A percentile compares a stretch with the other conserved stretches of the same genome.
These are phyloP conservation scores for Lamellibrachia columna DNA, from an alignment of 2,888 invertebrate species.

Conservation along the genomic window DNA sequence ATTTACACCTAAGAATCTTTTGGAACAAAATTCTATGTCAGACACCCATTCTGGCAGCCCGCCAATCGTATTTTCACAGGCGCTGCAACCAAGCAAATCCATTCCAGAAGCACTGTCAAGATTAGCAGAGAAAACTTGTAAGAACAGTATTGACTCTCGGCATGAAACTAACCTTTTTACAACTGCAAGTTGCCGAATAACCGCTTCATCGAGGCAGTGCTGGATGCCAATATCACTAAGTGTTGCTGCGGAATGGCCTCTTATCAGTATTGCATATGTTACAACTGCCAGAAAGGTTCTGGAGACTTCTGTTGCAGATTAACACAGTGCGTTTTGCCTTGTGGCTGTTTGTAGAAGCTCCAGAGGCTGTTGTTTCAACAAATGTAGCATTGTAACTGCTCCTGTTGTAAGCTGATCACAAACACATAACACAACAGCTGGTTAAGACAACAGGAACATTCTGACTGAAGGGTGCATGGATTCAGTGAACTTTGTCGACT, in stretches of 20 bases:
- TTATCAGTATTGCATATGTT: not conserved
- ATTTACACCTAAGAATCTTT: not conserved
- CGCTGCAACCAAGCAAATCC: not conserved
- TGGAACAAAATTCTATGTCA: not conserved
- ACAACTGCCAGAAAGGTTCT: not conserved
- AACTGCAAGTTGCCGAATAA: not conserved
- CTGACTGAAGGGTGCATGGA: not conserved
- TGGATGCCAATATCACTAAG: constrained; percentile 9
- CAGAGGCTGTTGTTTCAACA: not conserved
- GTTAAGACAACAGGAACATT: not conserved
- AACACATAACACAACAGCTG: not conserved
- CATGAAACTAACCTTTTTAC: not conserved
- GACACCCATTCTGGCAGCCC: not conserved
- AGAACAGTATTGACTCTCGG: not conserved
- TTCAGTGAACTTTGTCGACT: not conserved
- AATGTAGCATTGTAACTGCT: not conserved
- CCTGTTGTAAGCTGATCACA: not conserved
- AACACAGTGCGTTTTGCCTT: not conserved
- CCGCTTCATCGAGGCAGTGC: not conserved
- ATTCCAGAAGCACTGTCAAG: not conserved
- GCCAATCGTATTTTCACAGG: not conserved
- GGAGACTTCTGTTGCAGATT: not conserved
- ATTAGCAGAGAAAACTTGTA: not conserved
- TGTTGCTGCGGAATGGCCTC: not conserved
- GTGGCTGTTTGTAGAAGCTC: not conserved